These are phyloP conservation scores for Carassius auratus DNA, from an alignment of 2,113 vertebrate species.

Conservation along the genomic window DNA sequence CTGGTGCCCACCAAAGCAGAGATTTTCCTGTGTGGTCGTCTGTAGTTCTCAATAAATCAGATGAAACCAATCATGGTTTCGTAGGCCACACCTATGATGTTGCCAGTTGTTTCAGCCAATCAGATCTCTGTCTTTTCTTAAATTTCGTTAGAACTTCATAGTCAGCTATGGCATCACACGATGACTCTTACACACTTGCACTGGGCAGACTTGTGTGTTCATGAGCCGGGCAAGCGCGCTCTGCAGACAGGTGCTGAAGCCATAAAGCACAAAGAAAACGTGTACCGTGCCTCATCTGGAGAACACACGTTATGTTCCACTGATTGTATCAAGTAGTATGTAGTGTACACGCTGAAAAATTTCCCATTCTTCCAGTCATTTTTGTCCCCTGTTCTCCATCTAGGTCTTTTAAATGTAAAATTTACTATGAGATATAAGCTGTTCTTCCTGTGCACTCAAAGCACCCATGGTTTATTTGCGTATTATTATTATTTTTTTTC, in stretches of 20 bases:
- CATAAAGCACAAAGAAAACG: constrained; percentile 45
- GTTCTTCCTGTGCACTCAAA: neutral
- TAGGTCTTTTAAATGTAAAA: neutral
- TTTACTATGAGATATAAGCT: neutral
- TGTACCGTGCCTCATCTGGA: constrained; percentile 25
- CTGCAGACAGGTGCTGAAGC: constrained; percentile 46
- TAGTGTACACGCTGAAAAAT: neutral
- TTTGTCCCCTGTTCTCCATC: neutral
- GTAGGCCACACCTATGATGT: neutral
- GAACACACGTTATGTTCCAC: constrained; percentile 2
- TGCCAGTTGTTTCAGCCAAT: constrained; percentile 16
- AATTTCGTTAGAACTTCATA: neutral
- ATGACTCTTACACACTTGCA: neutral
- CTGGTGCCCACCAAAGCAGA: neutral
- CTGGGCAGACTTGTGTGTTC: too few relatives aligned
- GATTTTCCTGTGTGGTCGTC: neutral
- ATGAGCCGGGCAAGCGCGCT: neutral
- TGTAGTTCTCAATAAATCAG: neutral
- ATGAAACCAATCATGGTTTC: neutral
- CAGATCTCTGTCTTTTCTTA: neutral
- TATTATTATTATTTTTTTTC: neutral
- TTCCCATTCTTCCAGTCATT: neutral
- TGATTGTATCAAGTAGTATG: neutral
- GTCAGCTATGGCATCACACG: neutral
- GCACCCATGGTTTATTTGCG: neutral